phyloP scores from a whole-genome alignment of 2,113 vertebrate species.

The Otocyon megalotis region DNA sequence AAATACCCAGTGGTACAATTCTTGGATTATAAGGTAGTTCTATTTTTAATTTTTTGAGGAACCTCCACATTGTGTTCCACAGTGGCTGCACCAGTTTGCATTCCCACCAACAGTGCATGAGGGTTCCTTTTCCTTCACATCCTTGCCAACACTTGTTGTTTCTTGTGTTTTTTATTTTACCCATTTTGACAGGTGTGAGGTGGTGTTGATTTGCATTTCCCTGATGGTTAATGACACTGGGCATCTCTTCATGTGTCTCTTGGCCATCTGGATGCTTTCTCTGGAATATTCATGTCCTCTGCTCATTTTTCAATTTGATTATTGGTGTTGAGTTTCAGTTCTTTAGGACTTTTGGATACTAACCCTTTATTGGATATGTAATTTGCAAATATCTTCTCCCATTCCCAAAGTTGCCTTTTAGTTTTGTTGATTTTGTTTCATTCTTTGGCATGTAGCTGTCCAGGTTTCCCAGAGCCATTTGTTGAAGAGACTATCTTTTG shows the following conservation, averaged over 20 bases:
- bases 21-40: not conserved
- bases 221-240: not conserved
- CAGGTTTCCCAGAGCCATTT: not conserved
- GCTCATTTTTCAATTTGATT: not conserved
- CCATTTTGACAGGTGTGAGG: not conserved
- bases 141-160: not conserved
- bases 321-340: not conserved
- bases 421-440: not conserved
- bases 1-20: not conserved
- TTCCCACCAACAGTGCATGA: not conserved
- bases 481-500: not conserved
- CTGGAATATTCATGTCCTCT: not conserved
- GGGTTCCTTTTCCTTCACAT: not conserved
- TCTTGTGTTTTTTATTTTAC: not conserved
- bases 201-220: not conserved
- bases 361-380: not conserved
- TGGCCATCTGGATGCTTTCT: not conserved
- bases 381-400: not conserved
- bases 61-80: not conserved
- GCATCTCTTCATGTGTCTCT: not conserved
- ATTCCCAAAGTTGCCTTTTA: not conserved
- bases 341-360: not conserved
- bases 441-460: not conserved
- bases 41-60: not conserved
- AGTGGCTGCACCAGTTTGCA: not conserved